Conservation (phyloP, 1,140 invertebrate genomes). For the Babylonia areolata region DNA sequence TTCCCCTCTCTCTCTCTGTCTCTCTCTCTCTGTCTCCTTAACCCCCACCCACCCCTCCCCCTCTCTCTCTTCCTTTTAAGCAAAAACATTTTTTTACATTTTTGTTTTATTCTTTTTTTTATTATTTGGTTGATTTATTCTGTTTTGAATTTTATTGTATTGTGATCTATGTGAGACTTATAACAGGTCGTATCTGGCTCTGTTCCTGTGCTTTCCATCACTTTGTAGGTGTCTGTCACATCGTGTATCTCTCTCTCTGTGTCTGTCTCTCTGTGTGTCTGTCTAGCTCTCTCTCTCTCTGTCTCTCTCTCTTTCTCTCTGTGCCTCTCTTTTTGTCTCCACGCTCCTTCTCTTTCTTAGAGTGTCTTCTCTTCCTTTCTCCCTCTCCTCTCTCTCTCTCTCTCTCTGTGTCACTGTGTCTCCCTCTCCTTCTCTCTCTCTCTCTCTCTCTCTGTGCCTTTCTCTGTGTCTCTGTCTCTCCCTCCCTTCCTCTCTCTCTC, state of each 20-base stretch:
- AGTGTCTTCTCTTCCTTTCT: background rate
- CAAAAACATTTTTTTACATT: too few species aligned
- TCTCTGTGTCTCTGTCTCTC: background rate
- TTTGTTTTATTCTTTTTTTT: too few species aligned
- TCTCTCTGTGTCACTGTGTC: background rate
- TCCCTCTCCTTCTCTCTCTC: background rate
- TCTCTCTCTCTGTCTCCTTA: background rate
- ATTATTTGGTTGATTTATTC: too few species aligned
- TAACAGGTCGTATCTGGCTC: too few species aligned
- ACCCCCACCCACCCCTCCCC: too few species aligned
- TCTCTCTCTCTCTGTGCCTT: background rate
- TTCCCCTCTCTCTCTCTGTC: background rate
- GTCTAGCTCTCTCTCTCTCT: too few species aligned
- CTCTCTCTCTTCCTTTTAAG: too few species aligned
- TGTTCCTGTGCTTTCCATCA: too few species aligned
- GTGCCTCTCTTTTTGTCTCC: background rate
- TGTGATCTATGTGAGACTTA: too few species aligned
- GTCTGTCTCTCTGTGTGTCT: background rate
- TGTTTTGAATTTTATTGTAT: too few species aligned
- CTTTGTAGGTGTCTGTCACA: too few species aligned
- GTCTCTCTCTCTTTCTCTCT: background rate
- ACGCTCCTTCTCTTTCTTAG: background rate
- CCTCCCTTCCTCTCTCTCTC: background rate
- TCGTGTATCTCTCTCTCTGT: background rate
- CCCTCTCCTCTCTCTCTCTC: background rate